phyloP scores from a whole-genome alignment of 2,797 vertebrate genomes.

The Sebastes trivittatus region DNA sequence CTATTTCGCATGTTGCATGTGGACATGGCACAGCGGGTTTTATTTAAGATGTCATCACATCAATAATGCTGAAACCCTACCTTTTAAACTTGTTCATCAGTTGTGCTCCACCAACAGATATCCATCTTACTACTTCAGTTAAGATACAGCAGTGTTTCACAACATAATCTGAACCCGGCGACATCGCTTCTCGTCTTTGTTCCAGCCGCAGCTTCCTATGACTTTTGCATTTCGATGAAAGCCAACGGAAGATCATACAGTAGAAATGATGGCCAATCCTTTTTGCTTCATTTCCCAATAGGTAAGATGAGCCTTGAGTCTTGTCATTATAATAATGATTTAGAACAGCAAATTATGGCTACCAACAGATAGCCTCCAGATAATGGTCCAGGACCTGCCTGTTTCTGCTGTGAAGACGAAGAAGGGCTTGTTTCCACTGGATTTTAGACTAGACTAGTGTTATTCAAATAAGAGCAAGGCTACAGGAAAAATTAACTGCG shows the following conservation, averaged over 20 bases:
- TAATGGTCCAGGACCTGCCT: not conserved
- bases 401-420: not conserved
- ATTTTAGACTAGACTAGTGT: not conserved
- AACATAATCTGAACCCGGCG: not conserved
- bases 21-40: constrained; percentile 28
- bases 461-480: constrained; percentile 1
- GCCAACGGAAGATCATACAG: not conserved
- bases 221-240: constrained; percentile 23
- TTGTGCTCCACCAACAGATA: not conserved
- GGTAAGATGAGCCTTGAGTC: constrained; percentile 23
- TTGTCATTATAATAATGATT: constrained; percentile 23
- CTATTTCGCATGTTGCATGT: constrained; percentile 23
- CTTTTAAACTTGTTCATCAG: not conserved
- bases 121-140: not conserved
- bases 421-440: constrained; percentile 16
- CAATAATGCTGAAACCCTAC: not conserved
- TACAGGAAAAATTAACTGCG: not conserved
- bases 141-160: not conserved
- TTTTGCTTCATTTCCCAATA: constrained; percentile 10
- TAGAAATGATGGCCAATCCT: not conserved
- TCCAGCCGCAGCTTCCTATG: constrained; percentile 5
- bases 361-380: constrained; percentile 53
- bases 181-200: constrained; percentile 31
- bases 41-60: constrained; percentile 9
- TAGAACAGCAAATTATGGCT: constrained; percentile 11